Evolutionary conservation across 2,113 vertebrate species (phyloP).

Genomic region (Mesembrinibis cayennensis): DNA sequence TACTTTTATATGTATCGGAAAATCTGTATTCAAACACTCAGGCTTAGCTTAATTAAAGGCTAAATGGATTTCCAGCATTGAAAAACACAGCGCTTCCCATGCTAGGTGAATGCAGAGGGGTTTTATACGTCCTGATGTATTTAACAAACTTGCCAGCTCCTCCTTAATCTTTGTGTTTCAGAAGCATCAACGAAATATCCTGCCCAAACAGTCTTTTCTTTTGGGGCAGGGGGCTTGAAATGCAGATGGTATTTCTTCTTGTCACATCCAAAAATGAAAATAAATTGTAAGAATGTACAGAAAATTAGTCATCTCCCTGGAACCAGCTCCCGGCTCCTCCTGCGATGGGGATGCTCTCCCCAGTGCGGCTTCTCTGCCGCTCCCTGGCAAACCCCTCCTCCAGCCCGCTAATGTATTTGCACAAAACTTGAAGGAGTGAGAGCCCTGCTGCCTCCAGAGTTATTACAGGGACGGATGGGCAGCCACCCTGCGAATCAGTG

Average conservation of each 20-base stretch:
- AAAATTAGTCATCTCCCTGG: not conserved
- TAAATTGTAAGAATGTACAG: rapidly evolving
- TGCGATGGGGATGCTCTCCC: not conserved
- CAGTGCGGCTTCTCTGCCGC: rapidly evolving
- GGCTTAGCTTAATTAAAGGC: not conserved
- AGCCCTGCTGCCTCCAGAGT: not conserved
- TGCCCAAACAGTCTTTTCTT: not conserved
- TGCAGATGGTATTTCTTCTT: not conserved
- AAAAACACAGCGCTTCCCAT: rapidly evolving
- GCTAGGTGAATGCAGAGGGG: not conserved
- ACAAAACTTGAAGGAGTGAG: not conserved
- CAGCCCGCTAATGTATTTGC: not conserved
- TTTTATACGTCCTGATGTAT: no score
- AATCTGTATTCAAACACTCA: not conserved
- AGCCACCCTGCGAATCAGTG: not conserved
- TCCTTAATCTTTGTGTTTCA: not conserved
- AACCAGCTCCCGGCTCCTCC: not conserved
- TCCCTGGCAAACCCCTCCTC: not conserved
- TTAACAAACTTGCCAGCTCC: not conserved
- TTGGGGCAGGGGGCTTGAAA: not conserved
- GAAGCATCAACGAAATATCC: not conserved
- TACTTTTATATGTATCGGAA: not conserved
- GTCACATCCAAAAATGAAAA: not conserved
- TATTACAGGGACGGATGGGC: not conserved
- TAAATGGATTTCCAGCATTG: not conserved